Percentiles rank a stretch among this genome's conserved stretches.
Evolutionary conservation across 92 coral and sea anemone species (phyloP).

Genomic region (Micromussa lordhowensis): DNA sequence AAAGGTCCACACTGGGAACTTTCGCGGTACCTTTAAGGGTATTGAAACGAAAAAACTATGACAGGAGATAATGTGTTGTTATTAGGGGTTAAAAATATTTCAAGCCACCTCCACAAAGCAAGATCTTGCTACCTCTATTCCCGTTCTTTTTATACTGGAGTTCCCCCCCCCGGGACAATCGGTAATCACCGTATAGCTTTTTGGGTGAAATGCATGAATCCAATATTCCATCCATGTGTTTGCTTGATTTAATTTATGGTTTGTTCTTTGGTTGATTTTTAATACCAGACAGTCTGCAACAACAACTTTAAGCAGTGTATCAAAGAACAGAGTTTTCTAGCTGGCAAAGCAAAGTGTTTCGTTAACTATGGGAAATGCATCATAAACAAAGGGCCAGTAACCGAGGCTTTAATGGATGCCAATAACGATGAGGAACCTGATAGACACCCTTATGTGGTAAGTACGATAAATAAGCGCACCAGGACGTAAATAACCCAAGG

Average conservation of each 20-base stretch:
- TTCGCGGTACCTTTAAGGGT: too few species aligned
- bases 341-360: conserved; percentile 49
- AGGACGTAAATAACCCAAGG: too few species aligned
- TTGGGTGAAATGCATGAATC: too few species aligned
- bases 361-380: conserved; percentile 55
- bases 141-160: too few species aligned
- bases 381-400: conserved; percentile 44
- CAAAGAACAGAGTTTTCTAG: not conserved
- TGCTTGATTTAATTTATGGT: not conserved
- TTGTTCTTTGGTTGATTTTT: not conserved
- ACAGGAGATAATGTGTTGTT: too few species aligned
- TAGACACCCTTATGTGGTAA: not conserved
- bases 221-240: not conserved
- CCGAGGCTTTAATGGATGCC: not conserved
- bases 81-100: too few species aligned
- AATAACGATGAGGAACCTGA: not conserved
- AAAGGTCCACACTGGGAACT: too few species aligned
- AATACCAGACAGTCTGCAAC: conserved; percentile 28
- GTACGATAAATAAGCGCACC: not conserved
- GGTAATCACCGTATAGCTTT: too few species aligned
- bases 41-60: too few species aligned
- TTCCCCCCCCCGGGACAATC: too few species aligned
- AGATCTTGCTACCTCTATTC: too few species aligned
- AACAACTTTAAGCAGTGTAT: conserved; percentile 49
- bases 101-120: too few species aligned